These are phyloP conservation scores for Conomelus anceps DNA, from an alignment of 2,888 invertebrate species.

Conservation along the genomic window DNA sequence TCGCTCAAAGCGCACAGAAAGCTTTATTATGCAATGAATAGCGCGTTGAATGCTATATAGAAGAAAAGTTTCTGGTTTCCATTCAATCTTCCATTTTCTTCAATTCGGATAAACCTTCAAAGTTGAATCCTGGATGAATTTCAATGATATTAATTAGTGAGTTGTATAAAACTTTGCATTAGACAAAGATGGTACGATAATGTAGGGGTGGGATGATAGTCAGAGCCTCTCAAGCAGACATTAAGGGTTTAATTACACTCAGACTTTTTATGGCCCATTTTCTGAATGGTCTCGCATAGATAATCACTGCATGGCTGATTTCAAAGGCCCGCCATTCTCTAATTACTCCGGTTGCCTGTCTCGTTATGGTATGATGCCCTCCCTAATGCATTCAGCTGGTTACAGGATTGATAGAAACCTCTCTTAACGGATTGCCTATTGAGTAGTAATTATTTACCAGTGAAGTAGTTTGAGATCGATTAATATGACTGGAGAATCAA, in stretches of 20 bases:
- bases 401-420: not conserved
- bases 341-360: not conserved
- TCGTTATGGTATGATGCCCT: not conserved
- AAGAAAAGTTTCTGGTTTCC: not conserved
- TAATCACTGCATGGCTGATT: not conserved
- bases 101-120: not conserved
- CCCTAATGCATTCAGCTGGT: not conserved
- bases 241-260: not conserved
- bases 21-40: not conserved
- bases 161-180: not conserved
- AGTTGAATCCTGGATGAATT: not conserved
- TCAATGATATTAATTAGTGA: not conserved
- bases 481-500: no score
- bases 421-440: not conserved
- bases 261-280: not conserved
- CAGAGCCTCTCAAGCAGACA: not conserved
- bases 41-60: not conserved
- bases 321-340: not conserved
- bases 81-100: not conserved
- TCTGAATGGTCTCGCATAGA: not conserved
- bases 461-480: no score
- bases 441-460: not conserved
- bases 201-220: not conserved
- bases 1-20: not conserved
- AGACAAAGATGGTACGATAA: not conserved